Percentiles rank a stretch among this genome's conserved stretches.
phyloP scores from a whole-genome alignment of 2,888 invertebrate genomes.

The Panorpa germanica region DNA sequence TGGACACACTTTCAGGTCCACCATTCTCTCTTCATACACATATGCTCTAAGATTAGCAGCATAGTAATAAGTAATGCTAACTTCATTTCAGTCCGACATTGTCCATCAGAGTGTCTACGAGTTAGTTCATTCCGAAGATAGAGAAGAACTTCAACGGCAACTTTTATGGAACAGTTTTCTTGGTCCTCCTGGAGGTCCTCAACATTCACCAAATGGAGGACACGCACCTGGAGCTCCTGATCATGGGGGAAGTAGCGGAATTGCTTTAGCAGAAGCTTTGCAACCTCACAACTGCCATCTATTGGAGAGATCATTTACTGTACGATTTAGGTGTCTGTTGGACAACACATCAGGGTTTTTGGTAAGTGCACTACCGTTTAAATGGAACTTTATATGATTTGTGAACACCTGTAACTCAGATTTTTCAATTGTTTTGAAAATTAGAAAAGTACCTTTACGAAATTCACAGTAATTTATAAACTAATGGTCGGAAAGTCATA shows the following conservation, averaged over 20 bases:
- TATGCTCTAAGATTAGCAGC: no score
- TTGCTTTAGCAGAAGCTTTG: conserved; percentile 74
- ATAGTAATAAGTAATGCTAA: no score
- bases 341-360: conserved; percentile 99
- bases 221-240: conserved; percentile 25
- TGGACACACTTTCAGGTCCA: no score
- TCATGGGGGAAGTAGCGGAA: no score
- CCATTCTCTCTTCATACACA: no score
- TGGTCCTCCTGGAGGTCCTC: conserved; percentile 53
- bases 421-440: no score
- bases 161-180: conserved; percentile 89
- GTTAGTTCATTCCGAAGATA: conserved; percentile 95
- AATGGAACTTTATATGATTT: background rate
- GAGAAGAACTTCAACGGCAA: conserved; percentile 91
- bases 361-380: conserved; percentile 35
- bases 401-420: conserved; percentile 1
- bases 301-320: conserved; percentile 92
- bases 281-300: conserved; percentile 76
- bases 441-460: no score
- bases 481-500: no score
- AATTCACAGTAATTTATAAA: no score
- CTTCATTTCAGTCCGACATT: conserved; percentile 80
- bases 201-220: no score
- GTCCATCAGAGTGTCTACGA: conserved; percentile 99
- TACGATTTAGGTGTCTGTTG: conserved; percentile 93